Evolutionary conservation across 1,140 invertebrate genomes (phyloP).

Genomic region (Macrosteles quadrilineatus): DNA sequence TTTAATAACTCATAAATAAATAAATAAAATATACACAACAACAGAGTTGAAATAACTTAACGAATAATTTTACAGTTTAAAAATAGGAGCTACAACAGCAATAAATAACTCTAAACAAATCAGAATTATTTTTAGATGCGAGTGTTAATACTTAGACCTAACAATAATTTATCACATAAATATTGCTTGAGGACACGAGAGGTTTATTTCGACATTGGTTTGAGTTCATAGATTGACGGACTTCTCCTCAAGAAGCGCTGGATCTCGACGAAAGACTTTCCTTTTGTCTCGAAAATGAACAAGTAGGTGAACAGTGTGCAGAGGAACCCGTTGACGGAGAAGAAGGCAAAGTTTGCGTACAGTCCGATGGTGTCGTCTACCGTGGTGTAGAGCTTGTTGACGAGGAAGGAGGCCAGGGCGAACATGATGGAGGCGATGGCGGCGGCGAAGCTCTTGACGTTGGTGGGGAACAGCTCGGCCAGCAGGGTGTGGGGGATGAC

Average conservation of each 20-base stretch:
- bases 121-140: too few relatives aligned
- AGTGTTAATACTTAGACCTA: too few relatives aligned
- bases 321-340: slow-evolving; percentile 48
- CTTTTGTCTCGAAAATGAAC: slow-evolving; percentile 70
- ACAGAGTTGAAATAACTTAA: too few relatives aligned
- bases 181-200: too few relatives aligned
- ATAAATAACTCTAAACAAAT: too few relatives aligned
- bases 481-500: slow-evolving; percentile 42
- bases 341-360: slow-evolving; percentile 41
- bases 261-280: slow-evolving; percentile 75
- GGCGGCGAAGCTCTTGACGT: slow-evolving; percentile 42
- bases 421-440: slow-evolving; percentile 41
- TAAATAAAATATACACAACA: too few relatives aligned
- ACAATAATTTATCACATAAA: too few relatives aligned
- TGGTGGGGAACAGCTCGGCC: slow-evolving; percentile 44
- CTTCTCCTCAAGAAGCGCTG: slow-evolving; percentile 57
- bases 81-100: too few relatives aligned
- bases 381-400: slow-evolving; percentile 41
- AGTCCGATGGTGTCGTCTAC: slow-evolving; percentile 31
- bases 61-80: too few relatives aligned
- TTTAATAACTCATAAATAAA: too few relatives aligned
- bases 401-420: slow-evolving; percentile 38
- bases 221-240: background rate
- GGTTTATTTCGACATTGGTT: background rate
- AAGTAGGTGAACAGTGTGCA: slow-evolving; percentile 58